phyloP scores from a whole-genome alignment of 2,888 invertebrate genomes.

The Sphaeridia pumilis region DNA sequence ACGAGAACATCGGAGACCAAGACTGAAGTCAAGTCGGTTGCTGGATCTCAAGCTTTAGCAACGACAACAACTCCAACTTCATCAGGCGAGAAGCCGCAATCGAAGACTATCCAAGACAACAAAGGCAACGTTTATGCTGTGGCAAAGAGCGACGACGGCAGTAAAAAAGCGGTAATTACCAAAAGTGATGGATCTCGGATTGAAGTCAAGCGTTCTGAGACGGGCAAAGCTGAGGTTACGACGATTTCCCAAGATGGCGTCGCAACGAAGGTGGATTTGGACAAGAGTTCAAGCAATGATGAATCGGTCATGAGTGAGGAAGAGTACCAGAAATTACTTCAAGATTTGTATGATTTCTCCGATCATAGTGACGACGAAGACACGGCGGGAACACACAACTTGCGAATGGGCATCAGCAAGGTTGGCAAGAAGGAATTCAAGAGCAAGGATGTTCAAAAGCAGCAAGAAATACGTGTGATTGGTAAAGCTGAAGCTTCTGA shows the following conservation, averaged over 20 bases:
- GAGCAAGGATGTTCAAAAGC: not conserved
- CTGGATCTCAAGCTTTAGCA: no score
- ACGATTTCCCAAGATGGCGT: no score
- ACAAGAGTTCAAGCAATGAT: not conserved
- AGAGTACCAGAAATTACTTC: not conserved
- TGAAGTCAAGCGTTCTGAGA: not conserved
- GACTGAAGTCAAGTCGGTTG: no score
- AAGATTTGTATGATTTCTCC: not conserved
- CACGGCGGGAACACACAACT: not conserved
- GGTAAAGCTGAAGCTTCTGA: not conserved
- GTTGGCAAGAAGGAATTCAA: not conserved
- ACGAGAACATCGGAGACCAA: no score
- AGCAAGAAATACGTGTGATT: not conserved
- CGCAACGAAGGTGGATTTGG: slow-evolving; percentile 1
- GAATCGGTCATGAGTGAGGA: slow-evolving; percentile 9
- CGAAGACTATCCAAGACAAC: not conserved
- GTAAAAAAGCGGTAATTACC: not conserved
- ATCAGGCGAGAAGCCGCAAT: not conserved
- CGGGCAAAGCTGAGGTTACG: not conserved
- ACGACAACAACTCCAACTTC: no score
- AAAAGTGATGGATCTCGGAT: not conserved
- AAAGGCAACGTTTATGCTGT: slow-evolving; percentile 4
- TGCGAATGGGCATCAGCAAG: not conserved
- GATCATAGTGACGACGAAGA: not conserved
- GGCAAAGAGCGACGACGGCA: slow-evolving; percentile 6